These are phyloP conservation scores for Lycodopsis pacificus DNA, from an alignment of 2,797 vertebrate genomes.

Conservation along the genomic window DNA sequence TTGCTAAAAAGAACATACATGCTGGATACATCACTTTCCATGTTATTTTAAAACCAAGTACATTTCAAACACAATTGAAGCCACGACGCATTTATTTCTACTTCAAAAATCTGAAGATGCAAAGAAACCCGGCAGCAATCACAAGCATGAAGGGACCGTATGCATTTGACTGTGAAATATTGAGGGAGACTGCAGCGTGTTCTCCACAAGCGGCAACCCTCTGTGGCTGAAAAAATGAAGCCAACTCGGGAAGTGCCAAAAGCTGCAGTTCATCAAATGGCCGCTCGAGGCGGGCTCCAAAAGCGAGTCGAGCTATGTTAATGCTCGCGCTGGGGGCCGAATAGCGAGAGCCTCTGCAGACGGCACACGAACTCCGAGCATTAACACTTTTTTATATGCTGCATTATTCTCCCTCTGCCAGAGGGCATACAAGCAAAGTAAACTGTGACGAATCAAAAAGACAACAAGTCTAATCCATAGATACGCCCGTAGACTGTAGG, in stretches of 20 bases:
- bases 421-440: too few relatives aligned
- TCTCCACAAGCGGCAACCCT: neutral
- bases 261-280: slow-evolving; percentile 7
- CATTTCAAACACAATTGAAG: slow-evolving; percentile 5
- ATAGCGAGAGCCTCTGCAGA: too few relatives aligned
- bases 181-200: neutral
- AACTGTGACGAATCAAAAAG: too few relatives aligned
- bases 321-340: too few relatives aligned
- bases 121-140: slow-evolving; percentile 30
- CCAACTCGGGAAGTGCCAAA: neutral
- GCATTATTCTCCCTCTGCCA: too few relatives aligned
- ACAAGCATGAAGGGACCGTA: slow-evolving; percentile 5
- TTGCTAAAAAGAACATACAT: slow-evolving; percentile 20
- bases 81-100: neutral
- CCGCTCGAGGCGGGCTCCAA: neutral
- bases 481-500: too few relatives aligned
- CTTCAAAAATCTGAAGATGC: slow-evolving; percentile 22
- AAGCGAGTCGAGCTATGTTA: neutral
- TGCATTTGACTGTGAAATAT: slow-evolving; percentile 34
- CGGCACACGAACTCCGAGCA: too few relatives aligned
- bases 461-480: too few relatives aligned
- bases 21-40: slow-evolving; percentile 28
- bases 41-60: slow-evolving; percentile 27
- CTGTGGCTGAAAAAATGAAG: neutral
- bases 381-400: too few relatives aligned